These are phyloP conservation scores for Cuculus canorus DNA, from an alignment of 2,797 vertebrate genomes.

Conservation along the genomic window DNA sequence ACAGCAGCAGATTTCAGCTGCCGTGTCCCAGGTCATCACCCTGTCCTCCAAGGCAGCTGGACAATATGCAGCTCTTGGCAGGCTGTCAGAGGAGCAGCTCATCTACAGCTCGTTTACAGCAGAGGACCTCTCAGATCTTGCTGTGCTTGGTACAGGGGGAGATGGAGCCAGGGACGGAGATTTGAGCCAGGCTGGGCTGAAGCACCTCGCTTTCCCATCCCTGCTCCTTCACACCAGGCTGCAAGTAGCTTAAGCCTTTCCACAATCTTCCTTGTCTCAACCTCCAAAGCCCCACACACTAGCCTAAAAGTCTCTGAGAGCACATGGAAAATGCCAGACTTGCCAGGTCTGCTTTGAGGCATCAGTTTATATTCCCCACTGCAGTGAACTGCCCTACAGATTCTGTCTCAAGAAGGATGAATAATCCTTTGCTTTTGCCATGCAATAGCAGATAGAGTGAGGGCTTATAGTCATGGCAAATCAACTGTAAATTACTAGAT, in stretches of 20 bases:
- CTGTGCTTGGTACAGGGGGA: background rate
- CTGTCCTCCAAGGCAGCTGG: background rate
- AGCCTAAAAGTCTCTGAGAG: background rate
- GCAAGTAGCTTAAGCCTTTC: background rate
- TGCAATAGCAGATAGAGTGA: background rate
- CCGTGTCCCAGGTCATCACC: background rate
- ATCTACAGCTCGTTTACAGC: background rate
- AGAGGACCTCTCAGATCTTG: background rate
- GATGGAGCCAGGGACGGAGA: background rate
- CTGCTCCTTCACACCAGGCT: background rate
- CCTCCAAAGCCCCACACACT: accelerated
- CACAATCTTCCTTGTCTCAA: background rate
- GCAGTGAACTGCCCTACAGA: background rate
- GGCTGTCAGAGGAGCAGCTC: background rate
- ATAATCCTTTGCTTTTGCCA: background rate
- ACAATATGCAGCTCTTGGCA: background rate
- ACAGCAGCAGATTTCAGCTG: background rate
- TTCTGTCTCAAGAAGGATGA: background rate
- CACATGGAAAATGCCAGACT: background rate
- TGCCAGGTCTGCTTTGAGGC: background rate
- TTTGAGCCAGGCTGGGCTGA: background rate
- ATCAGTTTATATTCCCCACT: background rate
- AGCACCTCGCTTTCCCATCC: background rate
- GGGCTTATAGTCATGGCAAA: background rate
- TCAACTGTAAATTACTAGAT: background rate